Conservation (phyloP, 2,113 vertebrate genomes). For the Probosciger aterrimus region DNA sequence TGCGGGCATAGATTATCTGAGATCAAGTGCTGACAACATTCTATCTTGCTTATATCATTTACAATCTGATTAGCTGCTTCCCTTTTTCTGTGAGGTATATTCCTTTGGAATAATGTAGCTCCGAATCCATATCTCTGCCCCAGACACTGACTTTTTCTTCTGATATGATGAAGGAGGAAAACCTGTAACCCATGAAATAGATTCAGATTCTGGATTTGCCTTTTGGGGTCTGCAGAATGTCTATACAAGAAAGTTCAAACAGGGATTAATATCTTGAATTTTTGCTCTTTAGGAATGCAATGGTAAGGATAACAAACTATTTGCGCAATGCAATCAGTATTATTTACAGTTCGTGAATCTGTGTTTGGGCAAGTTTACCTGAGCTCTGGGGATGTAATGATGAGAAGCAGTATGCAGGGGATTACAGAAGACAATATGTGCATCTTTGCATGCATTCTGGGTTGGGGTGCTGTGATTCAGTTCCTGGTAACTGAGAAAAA, state of each 20-base stretch:
- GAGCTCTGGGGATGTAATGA: not conserved
- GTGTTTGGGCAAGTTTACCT: not conserved
- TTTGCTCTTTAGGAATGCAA: not conserved
- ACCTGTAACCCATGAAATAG: not conserved
- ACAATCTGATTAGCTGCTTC: not conserved
- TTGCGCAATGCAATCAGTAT: not conserved
- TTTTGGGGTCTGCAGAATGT: not conserved
- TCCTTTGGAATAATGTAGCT: not conserved
- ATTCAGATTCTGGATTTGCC: not conserved
- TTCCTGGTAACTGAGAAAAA: not conserved
- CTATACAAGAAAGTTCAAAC: not conserved
- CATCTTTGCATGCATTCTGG: not conserved
- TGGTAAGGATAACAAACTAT: rapidly evolving
- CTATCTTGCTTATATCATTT: not conserved
- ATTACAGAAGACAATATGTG: rapidly evolving
- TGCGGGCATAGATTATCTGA: not conserved
- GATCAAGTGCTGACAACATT: not conserved
- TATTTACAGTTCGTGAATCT: not conserved
- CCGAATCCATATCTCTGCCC: not conserved
- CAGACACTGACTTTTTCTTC: not conserved
- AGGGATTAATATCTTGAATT: not conserved
- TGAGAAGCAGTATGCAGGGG: not conserved
- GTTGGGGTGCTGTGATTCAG: not conserved
- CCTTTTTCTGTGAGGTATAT: not conserved
- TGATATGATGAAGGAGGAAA: not conserved